Base-by-base conservation (phyloP, 92 coral and sea anemone species). In the Zoanthus gigantus region DNA sequence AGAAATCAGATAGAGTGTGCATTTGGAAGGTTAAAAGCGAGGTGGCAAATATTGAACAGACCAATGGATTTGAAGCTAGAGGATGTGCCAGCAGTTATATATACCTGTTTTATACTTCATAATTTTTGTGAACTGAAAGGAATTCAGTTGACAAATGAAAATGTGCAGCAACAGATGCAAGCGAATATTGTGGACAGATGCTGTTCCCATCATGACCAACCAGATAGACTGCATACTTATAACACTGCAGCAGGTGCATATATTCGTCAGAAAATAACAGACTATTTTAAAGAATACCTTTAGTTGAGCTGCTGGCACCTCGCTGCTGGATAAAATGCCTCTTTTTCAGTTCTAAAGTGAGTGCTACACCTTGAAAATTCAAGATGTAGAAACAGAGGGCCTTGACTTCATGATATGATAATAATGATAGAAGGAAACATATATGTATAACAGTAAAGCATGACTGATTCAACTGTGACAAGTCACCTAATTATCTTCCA, bases 1-100 rank as follows among this genome's bases (percentile, higher is more conserved):
- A 58, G 92, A 54, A 89, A 89, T 77, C 92, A 89, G 86, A 83
- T 89, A 42, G 89, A 89, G 72, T 89, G 92, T 77, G 89, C 92
- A 9, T 89, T 83, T 83, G 92, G 92, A 10, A 83, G 92, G 73
- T 58, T 89, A 65, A 89, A 89, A 61, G 92, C 88, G 13, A 65
- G 86, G 50, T 84, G 92, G 92, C 89, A 71, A 84, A 76, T 83
- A 46, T 18, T 76, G 48, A 89, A 86, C 47, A 65, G 77, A 47
- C 60, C 89, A 6, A 89, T 89, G 58, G 86, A 89, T 78, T 13
- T 83, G 42, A 83, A 83, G 47, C 77, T 83, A 29, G 92, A 89
- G 73, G 85, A 83, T 69, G 85, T 83, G n/a, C 92, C 84, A 46
- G 82, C 69, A 42, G 77, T 89, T 76, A 79, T 84, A 61, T 81